Evolutionary conservation across 2,797 vertebrate species (phyloP), one percentile per base, ranked within the genome.

Genomic region (Mormyrus hasselquistii): DNA sequence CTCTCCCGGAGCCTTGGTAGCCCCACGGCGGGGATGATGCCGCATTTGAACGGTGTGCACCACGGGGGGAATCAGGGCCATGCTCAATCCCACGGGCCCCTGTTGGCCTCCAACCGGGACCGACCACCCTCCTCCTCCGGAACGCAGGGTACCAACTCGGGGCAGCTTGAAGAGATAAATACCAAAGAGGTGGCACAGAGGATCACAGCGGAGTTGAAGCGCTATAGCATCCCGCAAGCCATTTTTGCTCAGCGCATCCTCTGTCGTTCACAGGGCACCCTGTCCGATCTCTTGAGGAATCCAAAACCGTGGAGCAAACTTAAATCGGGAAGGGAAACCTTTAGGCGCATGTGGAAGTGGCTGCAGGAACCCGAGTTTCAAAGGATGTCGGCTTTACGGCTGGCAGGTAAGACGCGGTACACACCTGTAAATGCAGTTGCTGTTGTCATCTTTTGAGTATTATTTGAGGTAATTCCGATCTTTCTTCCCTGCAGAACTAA

Each of bases 301-400:
- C 98, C 98, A 91, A 99, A 99, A 95, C 98, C 98, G 89, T 99
- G 98, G 98, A 98, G 98, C 97, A 99, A 98, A 95, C 97, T 99
- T 93, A 99, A 99, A 94, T 99, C 98, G 86, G 98, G 98, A 91
- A 96, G 98, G 94, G 98, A 99, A 96, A 99, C 98, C 93, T 99
- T 99, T 96, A 94, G 98, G 92, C 96, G 98, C 93, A 99, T 99
- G 98, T 99, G 98, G 98, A 99, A 99, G 94, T 99, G 98, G 98
- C 96, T 99, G 93, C 97, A 98, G 93, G 98, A 99, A 93, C 98
- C 98, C n/a, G 98, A 99, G 96, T 98, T 99, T 94, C 98, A 99
- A 96, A 97, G 98, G 94, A 99, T 99, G 98, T 98, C 98, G 87
- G 97, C 98, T 92, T 95, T 99, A 90, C 96, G 98, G 92, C 96